Evolutionary conservation across 2,797 vertebrate species (phyloP), one percentile per base, ranked within the genome.

Genomic region (Syngnathus acus): DNA sequence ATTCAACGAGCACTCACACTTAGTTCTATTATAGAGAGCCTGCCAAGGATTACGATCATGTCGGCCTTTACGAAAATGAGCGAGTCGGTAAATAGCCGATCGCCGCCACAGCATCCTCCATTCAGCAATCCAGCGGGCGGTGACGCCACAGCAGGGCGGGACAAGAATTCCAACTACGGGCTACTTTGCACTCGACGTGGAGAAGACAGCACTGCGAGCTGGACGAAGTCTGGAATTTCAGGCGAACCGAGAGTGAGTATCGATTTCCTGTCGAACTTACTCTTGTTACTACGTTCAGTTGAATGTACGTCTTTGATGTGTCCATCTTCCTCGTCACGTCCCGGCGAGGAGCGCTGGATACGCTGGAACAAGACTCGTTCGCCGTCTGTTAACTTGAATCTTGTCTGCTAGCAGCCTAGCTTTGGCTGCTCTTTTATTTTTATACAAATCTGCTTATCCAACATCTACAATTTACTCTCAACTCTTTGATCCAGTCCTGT

Each of bases 161-260:
- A 75, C 65, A 4, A 65, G 70, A 81, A 82, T 84, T 86, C 81
- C 83, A 65, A 10, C 72, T 32, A 66, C 72, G 2, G 72, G 78
- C 73, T 83, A 84, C 83, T 87, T 89, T 78, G 84, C 84, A 84
- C 82, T 67, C 75, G 78, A 87, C 85, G 84, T 88, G 89, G 84
- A 88, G 75, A 77, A 86, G 78, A 77, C 78, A 81, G 82, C 77
- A 74, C 75, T 63, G 71, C 71, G 47, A 45, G 68, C 80, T 80
- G 86, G 84, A 86, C 75, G 76, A 73, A 83, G 80, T 86, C 83
- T 88, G 87, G 86, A 80, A 74, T 70, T 83, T 86, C 78, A 69
- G 76, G 74, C 80, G 81, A 80, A 87, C 68, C 69, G 63, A 86
- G 77, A 76, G 88, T 88, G 74, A 89, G 87, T 88, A 83, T 69